Base-by-base conservation (phyloP, 2,113 vertebrate species). In the Osmerus eperlanus region DNA sequence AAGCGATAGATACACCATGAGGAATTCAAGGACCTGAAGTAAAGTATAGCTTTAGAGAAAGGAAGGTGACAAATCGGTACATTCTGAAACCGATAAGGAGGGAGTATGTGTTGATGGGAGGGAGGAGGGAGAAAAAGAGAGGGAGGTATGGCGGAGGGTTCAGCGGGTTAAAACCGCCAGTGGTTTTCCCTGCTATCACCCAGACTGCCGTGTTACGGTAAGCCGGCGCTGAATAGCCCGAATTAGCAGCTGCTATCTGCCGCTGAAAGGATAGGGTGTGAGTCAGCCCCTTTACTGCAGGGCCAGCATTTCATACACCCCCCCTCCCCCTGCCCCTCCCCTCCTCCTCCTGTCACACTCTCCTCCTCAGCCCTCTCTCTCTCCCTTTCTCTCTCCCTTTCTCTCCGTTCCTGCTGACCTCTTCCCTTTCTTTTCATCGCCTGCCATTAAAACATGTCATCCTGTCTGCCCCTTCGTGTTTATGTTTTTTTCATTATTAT, bases 271-370 rank as follows among this genome's bases (percentile, higher is more conserved):
- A 88, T 88, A 67, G 51, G 64, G 9, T 66, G 83, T 83, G 89
- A 91, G 89, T 92, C 90, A 92, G 91, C 88, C 67, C n/a, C 74
- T 88, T 90, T 90, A 81, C 55, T 83, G 89, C 84, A 71, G 23
- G 64, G 78, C 78, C 88, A 88, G 89, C 86, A 72, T 79, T 89
- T 89, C 78, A 78, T 5, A 67, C 81, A 70, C 81, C 71, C 70
- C 70, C 21, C 9, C 7, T 62, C 70, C 62, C 72, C 77, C 80
- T 59, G 54, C 65, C 4, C 53, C 69, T 59, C 59, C 16, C 59
- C 16, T 41, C 23, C 21, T 15, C 25, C 55, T 67, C 56, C 29
- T 12, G 32, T 28, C 9, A 21, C 19, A n/a, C 32, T 59, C 25
- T 56, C 41, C 18, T 32, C 21, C 72, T 16, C 59, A 0, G 60